A percentile compares a stretch with the other conserved stretches of the same genome.
These are phyloP conservation scores for Automeris io DNA, from an alignment of 2,888 invertebrate species.

Conservation along the genomic window DNA sequence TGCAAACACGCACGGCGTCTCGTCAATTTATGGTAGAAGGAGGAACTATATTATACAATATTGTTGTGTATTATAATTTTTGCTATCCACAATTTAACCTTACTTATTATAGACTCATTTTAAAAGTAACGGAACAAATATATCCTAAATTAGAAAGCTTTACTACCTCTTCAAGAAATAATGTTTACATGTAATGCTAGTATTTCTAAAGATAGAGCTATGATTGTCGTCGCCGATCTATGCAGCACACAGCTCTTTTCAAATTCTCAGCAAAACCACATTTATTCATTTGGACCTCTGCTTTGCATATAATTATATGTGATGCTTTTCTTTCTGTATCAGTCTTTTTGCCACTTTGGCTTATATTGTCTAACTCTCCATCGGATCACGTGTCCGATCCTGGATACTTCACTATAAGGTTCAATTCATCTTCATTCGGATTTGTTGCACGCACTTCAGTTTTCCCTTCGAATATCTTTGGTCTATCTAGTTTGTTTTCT, in stretches of 20 bases:
- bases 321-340: slow-evolving; percentile 37
- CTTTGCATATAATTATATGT: slow-evolving; percentile 38
- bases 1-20: no score
- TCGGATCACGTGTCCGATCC: slow-evolving; percentile 75
- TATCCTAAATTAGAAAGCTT: not conserved
- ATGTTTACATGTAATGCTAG: no score
- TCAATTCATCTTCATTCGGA: slow-evolving; percentile 61
- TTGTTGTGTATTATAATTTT: no score
- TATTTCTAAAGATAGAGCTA: slow-evolving; percentile 28
- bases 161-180: no score
- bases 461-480: slow-evolving; percentile 54
- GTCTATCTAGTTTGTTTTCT: slow-evolving; percentile 60
- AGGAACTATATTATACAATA: no score
- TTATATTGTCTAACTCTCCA: slow-evolving; percentile 39
- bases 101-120: no score
- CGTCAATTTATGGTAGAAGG: no score
- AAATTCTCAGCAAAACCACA: slow-evolving; percentile 65
- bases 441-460: slow-evolving; percentile 52
- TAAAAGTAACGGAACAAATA: no score
- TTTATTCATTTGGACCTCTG: slow-evolving; percentile 53
- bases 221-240: slow-evolving; percentile 62
- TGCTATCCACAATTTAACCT: no score
- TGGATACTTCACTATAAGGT: slow-evolving; percentile 67
- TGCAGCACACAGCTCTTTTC: slow-evolving; percentile 66
- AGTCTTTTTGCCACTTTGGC: slow-evolving; percentile 48